phyloP scores from a whole-genome alignment of 2,113 vertebrate genomes.

The Okapia johnstoni region DNA sequence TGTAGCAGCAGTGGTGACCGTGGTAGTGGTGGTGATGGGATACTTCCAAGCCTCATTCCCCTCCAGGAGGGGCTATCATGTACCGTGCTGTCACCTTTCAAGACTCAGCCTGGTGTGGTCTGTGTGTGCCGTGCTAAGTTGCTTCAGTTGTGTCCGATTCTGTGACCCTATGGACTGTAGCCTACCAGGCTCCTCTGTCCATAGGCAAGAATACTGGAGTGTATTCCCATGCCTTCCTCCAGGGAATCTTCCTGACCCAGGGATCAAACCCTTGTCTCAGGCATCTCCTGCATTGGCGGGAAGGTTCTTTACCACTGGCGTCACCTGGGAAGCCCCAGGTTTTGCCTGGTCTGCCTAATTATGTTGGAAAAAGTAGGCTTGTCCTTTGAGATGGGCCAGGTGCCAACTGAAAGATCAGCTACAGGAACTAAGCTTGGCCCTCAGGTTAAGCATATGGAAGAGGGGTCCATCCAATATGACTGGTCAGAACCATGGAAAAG shows the following conservation, averaged over 20 bases:
- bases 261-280: not conserved
- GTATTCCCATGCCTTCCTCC: not conserved
- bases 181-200: not conserved
- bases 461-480: not conserved
- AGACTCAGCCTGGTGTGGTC: not conserved
- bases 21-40: not conserved
- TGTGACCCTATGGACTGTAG: not conserved
- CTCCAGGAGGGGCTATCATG: not conserved
- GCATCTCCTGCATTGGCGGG: not conserved
- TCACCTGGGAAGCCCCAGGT: not conserved
- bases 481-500: not conserved
- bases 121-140: not conserved
- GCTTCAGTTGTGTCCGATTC: not conserved
- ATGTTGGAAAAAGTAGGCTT: not conserved
- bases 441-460: not conserved
- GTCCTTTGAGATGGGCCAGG: not conserved
- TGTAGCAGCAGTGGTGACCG: not conserved
- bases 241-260: not conserved
- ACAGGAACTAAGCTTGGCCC: not conserved
- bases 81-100: not conserved
- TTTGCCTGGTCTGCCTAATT: not conserved
- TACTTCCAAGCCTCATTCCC: not conserved
- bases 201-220: not conserved
- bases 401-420: not conserved
- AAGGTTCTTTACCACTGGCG: not conserved